A percentile compares a stretch with the other conserved stretches of the same genome.
phyloP scores from a whole-genome alignment of 37 sponge, comb jelly and placozoan species.

The Petrosia ficiformis region DNA sequence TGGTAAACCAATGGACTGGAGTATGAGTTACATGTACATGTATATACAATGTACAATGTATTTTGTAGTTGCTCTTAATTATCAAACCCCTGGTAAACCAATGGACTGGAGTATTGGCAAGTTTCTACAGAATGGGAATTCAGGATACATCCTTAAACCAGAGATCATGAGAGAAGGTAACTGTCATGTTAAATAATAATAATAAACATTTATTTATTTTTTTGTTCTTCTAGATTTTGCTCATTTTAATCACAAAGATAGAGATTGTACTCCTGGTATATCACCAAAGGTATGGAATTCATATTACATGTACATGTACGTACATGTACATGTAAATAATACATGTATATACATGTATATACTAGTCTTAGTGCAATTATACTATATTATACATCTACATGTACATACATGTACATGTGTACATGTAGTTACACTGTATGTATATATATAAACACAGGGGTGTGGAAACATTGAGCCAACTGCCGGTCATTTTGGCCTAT shows the following conservation, averaged over 20 bases:
- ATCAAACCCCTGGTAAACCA: constrained; percentile 71
- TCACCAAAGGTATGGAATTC: constrained; percentile 1
- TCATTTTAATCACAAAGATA: not conserved
- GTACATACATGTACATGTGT: too few relatives aligned
- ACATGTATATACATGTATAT: too few relatives aligned
- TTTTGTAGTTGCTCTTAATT: constrained; percentile 87
- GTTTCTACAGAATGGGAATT: constrained; percentile 78
- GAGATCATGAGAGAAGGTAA: constrained; percentile 66
- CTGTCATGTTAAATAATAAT: not conserved
- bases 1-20: too few relatives aligned
- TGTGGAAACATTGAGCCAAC: too few relatives aligned
- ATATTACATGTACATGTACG: too few relatives aligned
- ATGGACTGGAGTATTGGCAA: constrained; percentile 84
- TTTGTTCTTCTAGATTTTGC: not conserved
- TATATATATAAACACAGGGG: too few relatives aligned
- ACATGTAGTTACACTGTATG: too few relatives aligned
- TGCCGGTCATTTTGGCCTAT: too few relatives aligned
- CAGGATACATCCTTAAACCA: constrained; percentile 94
- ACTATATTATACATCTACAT: too few relatives aligned
- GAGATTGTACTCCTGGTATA: not conserved
- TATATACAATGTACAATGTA: not conserved
- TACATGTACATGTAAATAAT: too few relatives aligned
- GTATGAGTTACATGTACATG: too few relatives aligned
- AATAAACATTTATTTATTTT: not conserved
- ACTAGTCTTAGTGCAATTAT: too few relatives aligned